These are phyloP conservation scores for Thymelicus sylvestris DNA, from an alignment of 2,888 invertebrate species.

Conservation along the genomic window DNA sequence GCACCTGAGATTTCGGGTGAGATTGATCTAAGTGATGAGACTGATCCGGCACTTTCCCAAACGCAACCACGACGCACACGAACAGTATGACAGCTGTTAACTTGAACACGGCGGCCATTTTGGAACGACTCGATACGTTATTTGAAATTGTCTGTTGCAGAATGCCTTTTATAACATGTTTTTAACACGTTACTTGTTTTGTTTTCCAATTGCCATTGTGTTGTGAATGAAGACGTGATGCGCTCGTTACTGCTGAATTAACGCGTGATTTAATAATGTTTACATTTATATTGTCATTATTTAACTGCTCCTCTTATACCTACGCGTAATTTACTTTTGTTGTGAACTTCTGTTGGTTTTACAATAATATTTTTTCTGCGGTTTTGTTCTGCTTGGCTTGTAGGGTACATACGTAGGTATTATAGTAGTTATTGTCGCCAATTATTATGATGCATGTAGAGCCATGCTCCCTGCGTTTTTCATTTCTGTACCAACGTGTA, in stretches of 20 bases:
- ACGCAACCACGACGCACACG: slow-evolving; percentile 50
- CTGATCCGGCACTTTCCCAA: slow-evolving; percentile 41
- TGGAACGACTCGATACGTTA: slow-evolving; percentile 37
- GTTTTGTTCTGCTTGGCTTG: not conserved
- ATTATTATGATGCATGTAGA: too few species aligned
- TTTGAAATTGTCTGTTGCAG: slow-evolving; percentile 14
- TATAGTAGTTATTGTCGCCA: too few species aligned
- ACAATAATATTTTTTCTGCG: not conserved
- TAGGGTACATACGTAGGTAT: too few species aligned
- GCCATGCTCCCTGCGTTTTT: too few species aligned
- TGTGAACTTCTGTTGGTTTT: slow-evolving; percentile 21
- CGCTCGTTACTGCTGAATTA: slow-evolving; percentile 40
- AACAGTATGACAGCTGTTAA: slow-evolving; percentile 54
- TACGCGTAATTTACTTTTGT: slow-evolving; percentile 30
- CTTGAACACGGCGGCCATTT: slow-evolving; percentile 56
- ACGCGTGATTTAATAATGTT: slow-evolving; percentile 34
- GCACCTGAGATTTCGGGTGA: slow-evolving; percentile 6
- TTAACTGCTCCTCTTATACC: slow-evolving; percentile 36
- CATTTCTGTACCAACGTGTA: too few species aligned
- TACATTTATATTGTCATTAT: slow-evolving; percentile 33
- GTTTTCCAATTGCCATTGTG: slow-evolving; percentile 34
- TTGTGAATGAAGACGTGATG: slow-evolving; percentile 31
- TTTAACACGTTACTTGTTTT: slow-evolving; percentile 23
- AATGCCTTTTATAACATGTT: slow-evolving; percentile 11
- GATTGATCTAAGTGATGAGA: not conserved